Evolutionary conservation across 2,888 invertebrate genomes (phyloP), one percentile per base, ranked within the genome.

Genomic region (Caenorhabditis sinica): DNA sequence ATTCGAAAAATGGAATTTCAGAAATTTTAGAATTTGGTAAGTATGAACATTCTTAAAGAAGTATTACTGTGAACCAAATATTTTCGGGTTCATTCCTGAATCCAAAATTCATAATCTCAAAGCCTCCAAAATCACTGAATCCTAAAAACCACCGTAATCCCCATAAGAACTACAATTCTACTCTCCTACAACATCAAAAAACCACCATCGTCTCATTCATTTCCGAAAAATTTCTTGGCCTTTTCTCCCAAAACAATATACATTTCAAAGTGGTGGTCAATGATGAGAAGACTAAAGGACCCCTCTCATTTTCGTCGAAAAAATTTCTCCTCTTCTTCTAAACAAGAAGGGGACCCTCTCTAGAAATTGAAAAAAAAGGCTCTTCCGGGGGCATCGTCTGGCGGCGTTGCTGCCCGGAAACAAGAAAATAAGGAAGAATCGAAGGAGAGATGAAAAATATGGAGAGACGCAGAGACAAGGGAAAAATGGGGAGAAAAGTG

Each of bases 181-280:
- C 33, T 36, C 9, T 40, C 8, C 11, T 40, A 40, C 40, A 13
- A 13, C 8, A 20, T 51, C 51, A 2, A 45, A 45, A 45, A 45
- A n/a, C n/a, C n/a, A n/a, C n/a, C n/a, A n/a, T 45, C 17, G 17
- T 45, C 11, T 2, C 5, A 11, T 13, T n/a, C n/a, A 23, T 0
- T 11, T 51, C 15, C 51, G 20, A 20, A 51, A 51, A 20, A n/a
- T n/a, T n/a, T n/a, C n/a, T n/a, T n/a, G n/a, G 23, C 51, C 20
- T n/a, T 6, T n/a, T 45, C 23, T 20, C 15, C 23, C 20, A 65
- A 65, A 65, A 23, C 11, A 65, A 43, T 65, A 40, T 65, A 45
- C 65, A 45, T 65, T 45, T 65, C 20, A n/a, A 65, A 65, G 40
- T 40, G 33, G 45, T 45, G 65, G 65, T 45, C 66, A 61, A 61